These are phyloP conservation scores for Yponomeuta cagnagella DNA, from an alignment of 2,888 invertebrate genomes.

Conservation along the genomic window DNA sequence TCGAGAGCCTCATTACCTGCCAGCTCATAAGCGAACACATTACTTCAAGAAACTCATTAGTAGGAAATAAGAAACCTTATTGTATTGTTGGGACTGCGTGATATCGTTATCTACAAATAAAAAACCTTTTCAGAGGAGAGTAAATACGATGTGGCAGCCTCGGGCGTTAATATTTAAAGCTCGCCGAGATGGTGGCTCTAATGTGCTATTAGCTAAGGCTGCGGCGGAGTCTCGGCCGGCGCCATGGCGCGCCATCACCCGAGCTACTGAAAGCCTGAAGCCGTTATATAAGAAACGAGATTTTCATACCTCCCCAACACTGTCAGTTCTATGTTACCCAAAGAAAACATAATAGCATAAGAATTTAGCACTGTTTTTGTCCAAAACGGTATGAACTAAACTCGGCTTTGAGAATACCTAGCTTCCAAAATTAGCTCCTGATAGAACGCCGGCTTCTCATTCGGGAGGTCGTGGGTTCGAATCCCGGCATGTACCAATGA, in stretches of 20 bases:
- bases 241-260: background rate
- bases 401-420: no score
- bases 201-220: constrained; percentile 54
- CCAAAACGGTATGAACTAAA: background rate
- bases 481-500: no score
- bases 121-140: constrained; percentile 49
- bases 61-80: constrained; percentile 54
- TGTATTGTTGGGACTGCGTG: constrained; percentile 41
- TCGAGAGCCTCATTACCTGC: constrained; percentile 13
- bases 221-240: background rate
- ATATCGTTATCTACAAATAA: constrained; percentile 63
- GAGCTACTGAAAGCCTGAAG: background rate
- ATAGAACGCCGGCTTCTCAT: no score
- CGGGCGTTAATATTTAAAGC: constrained; percentile 62
- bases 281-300: background rate
- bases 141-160: constrained; percentile 32
- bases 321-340: background rate
- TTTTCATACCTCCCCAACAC: background rate
- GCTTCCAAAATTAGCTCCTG: no score
- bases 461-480: no score
- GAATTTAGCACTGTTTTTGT: background rate
- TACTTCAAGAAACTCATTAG: constrained; percentile 51
- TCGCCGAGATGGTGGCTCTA: constrained; percentile 52
- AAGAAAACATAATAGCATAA: background rate
- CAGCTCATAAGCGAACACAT: constrained; percentile 37